Base-by-base conservation (phyloP, 2,888 invertebrate genomes). In the Buathra laborator region DNA sequence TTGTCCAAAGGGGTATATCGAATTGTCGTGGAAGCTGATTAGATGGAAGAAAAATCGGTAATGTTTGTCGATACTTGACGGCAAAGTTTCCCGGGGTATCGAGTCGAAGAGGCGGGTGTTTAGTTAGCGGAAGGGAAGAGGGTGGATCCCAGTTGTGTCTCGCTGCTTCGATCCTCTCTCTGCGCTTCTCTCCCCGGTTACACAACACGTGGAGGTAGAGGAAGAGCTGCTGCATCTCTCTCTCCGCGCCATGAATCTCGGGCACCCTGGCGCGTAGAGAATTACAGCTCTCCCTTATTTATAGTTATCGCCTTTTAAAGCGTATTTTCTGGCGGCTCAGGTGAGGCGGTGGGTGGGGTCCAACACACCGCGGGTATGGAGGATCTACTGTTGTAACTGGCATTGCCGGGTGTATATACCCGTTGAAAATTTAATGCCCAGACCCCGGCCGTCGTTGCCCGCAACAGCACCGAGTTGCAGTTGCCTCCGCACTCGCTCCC, bases 281-380 rank as follows among this genome's bases (percentile, higher is more conserved):
- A 88, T 88, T 87, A 88, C 87, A 86, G 84, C 84, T 83, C 81
- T 86, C 86, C 86, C 88, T 89, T 89, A 89, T 89, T 89, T 88
- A 89, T 88, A 88, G 89, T 89, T 89, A 89, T 89, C 88, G 87
- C 88, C 88, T 87, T 88, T 89, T 89, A 88, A 89, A 88, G 86
- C 89, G 88, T 89, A 89, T 88, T 89, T 89, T 88, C 89, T 84
- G 86, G 87, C 81, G 82, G 87, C 86, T 68, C 78, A 82, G 83
- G 85, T 84, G 86, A 87, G 75, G 37, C 37, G 83, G 83, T 86
- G 64, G 80, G 53, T 74, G 66, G 53, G 66, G 48, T 80, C 74
- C 43, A 9, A 48, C 67, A 53, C 51, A 46, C 74, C 43, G 71
- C 78, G 48, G 29, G 48, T 72, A 64, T 75, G 66, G 67, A 24